Base-by-base conservation (phyloP, 2,888 invertebrate genomes). In the Epinotia bilunana region DNA sequence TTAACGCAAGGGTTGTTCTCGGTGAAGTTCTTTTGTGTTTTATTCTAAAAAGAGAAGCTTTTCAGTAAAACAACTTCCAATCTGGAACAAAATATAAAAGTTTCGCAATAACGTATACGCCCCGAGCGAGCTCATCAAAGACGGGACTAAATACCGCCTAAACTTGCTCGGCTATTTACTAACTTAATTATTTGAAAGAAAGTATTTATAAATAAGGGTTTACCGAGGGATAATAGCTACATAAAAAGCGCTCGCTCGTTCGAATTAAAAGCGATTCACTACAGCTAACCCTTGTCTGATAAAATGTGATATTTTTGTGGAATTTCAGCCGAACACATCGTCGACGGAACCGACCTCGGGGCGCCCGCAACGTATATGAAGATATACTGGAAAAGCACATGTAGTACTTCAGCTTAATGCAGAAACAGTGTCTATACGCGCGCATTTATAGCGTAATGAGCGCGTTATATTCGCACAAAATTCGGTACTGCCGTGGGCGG, bases 1-100 rank as follows among this genome's bases (percentile, higher is more conserved):
- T 91, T 84, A 88, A 87, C 85, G 87, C 91, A 91, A 90, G 91
- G 92, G 91, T 90, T 91, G 86, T 90, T 86, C 86, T 87, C 81
- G 84, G 85, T 84, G 83, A 91, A 91, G 85, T 91, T 91, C 92
- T 92, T 93, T 93, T 93, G 91, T 93, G 88, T 91, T 91, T 91
- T 87, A 89, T 90, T 86, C 88, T 88, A 88, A 88, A 89, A 87
- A 91, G 87, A 88, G 87, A 91, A 91, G 89, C 91, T 92, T 91
- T 91, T 91, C 89, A 89, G 90, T 91, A 88, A 91, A 92, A 92
- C 93, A 93, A 91, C 88, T 90, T 88, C 88, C 86, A 89, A 91
- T 91, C 90, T 90, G 89, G 88, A 89, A 87, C 90, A 89, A 89
- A 93, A 93, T 92, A 93, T 92, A 92, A 93, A 93, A 94, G 90